Conservation (phyloP, 1,140 invertebrate species). For the Zaprionus ornatus region DNA sequence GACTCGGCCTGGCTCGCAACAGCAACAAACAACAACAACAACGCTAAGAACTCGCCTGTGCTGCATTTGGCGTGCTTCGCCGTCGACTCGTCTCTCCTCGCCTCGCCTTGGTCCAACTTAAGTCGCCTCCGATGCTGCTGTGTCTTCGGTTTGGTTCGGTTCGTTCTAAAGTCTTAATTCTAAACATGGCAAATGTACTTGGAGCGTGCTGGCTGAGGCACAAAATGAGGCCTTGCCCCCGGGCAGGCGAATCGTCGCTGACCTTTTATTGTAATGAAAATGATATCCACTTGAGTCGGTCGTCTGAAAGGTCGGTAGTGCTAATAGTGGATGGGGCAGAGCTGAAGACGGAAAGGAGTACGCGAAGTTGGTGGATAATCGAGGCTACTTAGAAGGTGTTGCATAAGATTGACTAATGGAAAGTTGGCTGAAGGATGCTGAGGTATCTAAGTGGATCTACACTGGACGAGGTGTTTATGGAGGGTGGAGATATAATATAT, state of each 20-base stretch:
- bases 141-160: slow-evolving; percentile 35
- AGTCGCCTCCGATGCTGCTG: neutral
- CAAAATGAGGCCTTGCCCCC: slow-evolving; percentile 66
- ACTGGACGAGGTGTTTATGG: neutral
- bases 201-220: slow-evolving; percentile 65
- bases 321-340: too few species aligned
- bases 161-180: slow-evolving; percentile 73
- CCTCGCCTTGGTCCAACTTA: slow-evolving; percentile 1
- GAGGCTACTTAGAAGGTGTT: neutral
- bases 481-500: neutral
- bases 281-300: slow-evolving; percentile 39
- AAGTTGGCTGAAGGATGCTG: neutral
- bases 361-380: neutral
- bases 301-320: neutral
- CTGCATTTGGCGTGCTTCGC: slow-evolving; percentile 55
- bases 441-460: neutral
- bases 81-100: slow-evolving; percentile 9
- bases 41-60: slow-evolving; percentile 17
- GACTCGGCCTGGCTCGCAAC: slow-evolving; percentile 54
- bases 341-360: neutral
- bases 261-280: slow-evolving; percentile 67
- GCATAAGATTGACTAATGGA: neutral
- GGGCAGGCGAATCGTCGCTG: slow-evolving; percentile 46
- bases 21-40: slow-evolving; percentile 10
- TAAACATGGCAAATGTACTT: slow-evolving; percentile 79